Base-by-base conservation (phyloP, 1,140 invertebrate genomes). In the Odontomachus brunneus region DNA sequence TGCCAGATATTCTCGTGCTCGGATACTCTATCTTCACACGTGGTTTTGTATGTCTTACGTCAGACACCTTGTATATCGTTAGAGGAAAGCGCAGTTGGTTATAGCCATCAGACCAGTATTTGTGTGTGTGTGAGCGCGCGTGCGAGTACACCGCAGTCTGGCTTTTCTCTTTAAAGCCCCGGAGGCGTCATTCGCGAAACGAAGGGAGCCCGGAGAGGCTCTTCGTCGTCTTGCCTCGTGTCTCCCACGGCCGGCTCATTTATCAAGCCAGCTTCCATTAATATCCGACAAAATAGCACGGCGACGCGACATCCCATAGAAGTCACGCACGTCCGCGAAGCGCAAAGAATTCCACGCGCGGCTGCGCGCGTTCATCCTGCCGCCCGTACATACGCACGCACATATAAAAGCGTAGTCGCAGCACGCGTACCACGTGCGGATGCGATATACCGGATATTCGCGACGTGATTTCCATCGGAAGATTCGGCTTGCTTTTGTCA, bases 221-320 rank as follows among this genome's bases (percentile, higher is more conserved):
- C 57, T 22, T 49, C 76, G 76, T 69, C 84, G 84, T 88, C 83
- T 90, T 88, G 84, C 85, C 89, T 67, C 76, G 82, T 85, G 62
- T 84, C 81, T 88, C 73, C 80, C 84, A 88, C 88, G 89, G 44
- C 75, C 80, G 38, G 83, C 88, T 91, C 89, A 89, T 91, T 91
- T 90, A 91, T 91, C 89, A 91, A 89, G 55, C 84, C 44, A 85
- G 53, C 86, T 85, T 88, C 88, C 90, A 91, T 91, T 91, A 91
- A 91, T 91, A 90, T 89, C 88, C 89, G 78, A 89, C 88, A 90
- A 91, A 91, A 89, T 90, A 90, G 84, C 85, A 80, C 55, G 81
- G 82, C 66, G 66, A 84, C 78, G 84, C 75, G 84, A 89, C 89
- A 88, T 88, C 88, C 85, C 82, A 90, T 90, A 85, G 84, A 89